These are phyloP conservation scores for Chloroceryle aenea DNA, from an alignment of 2,113 vertebrate genomes.

Conservation along the genomic window DNA sequence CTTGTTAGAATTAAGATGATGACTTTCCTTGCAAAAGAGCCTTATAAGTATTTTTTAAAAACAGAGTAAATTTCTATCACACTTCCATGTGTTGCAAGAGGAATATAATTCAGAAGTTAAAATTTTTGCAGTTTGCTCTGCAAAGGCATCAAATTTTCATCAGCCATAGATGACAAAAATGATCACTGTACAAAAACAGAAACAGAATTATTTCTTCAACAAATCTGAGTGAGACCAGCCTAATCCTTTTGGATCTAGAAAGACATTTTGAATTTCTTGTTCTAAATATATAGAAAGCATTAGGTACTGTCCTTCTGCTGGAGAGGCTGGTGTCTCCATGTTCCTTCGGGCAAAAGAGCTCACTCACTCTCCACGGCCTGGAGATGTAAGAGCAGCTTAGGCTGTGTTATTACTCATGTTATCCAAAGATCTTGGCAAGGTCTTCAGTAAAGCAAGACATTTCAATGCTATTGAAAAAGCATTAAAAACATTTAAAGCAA, in stretches of 20 bases:
- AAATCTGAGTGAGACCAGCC: neutral
- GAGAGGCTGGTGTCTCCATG: neutral
- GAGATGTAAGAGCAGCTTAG: neutral
- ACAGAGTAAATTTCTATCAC: neutral
- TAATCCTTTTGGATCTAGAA: neutral
- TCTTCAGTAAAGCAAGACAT: neutral
- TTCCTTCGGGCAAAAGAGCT: neutral
- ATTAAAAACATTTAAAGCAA: neutral
- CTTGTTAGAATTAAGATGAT: neutral
- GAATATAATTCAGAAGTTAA: neutral
- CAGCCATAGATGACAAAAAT: neutral
- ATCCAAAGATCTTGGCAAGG: neutral
- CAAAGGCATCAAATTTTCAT: neutral
- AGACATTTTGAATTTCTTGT: neutral
- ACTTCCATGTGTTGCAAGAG: neutral
- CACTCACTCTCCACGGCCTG: neutral
- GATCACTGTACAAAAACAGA: neutral
- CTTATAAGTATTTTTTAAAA: neutral
- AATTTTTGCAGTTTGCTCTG: neutral
- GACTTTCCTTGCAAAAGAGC: neutral
- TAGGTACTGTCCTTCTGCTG: neutral
- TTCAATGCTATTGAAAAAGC: neutral
- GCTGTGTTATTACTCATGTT: neutral
- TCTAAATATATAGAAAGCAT: neutral
- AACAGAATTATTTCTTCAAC: neutral